Base-by-base conservation (phyloP, 1,140 invertebrate species). In the Pseudomyrmex concolor region DNA sequence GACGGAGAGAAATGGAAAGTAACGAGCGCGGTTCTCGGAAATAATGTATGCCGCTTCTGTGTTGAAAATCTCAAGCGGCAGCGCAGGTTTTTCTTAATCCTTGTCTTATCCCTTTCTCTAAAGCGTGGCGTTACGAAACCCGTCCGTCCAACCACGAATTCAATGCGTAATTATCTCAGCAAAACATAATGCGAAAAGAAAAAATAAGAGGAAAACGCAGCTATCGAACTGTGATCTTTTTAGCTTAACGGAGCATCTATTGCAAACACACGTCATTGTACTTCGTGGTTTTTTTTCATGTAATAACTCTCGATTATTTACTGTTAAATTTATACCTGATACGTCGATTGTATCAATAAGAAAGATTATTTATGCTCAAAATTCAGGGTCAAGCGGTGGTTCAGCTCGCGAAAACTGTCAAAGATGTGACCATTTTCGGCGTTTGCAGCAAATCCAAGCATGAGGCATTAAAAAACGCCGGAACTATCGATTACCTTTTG, bases 371-470 rank as follows among this genome's bases (percentile, higher is more conserved):
- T 51, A 78, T 77, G 70, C 50, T 51, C 86, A 81, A 66, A 12
- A 94, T 95, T 84, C 90, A 97, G 97, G 98, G 98, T 70, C 96
- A 97, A 94, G 97, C 97, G 2, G 95, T 98, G 9, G 96, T 96
- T 25, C 97, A 98, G 92, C 94, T 98, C 59, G 96, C 96, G 51
- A 96, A 96, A 94, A 97, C 97, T 0, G 96, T 98, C n/a, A 95
- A 96, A 10, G 96, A 98, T 89, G 96, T 98, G 10, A 97, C 96
- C 7, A 95, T 98, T 43, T 97, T 97, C 93, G 98, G 97, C 12
- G 96, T 98, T 0, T 97, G 97, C 90, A 97, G 97, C 25, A 97
- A 97, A 92, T 95, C 95, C 88, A 98, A 98, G 94, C 97, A 98
- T 89, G 97, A 98, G 90, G 95, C 96, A 9, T 94, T 98, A 63